These are phyloP conservation scores for Coluber constrictor DNA, from an alignment of 2,797 vertebrate genomes.

Conservation along the genomic window DNA sequence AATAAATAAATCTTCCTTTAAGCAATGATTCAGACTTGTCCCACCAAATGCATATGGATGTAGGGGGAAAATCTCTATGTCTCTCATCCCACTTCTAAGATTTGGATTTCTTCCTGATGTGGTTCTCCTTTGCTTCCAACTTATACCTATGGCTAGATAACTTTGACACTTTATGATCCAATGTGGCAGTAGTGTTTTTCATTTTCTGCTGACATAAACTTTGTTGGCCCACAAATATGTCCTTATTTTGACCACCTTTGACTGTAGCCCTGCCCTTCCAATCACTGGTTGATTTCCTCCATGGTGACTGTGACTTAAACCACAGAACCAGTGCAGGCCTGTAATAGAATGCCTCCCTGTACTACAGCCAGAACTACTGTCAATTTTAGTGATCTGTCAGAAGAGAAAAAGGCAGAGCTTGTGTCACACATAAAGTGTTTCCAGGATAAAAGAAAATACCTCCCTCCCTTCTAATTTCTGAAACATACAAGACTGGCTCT, in stretches of 20 bases:
- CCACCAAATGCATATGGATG: background rate
- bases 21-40: background rate
- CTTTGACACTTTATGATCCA: background rate
- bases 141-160: background rate
- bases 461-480: background rate
- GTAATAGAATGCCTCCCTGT: background rate
- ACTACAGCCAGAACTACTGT: background rate
- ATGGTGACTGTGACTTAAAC: background rate
- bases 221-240: background rate
- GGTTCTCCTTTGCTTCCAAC: background rate
- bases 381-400: background rate
- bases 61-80: background rate
- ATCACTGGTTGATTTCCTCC: background rate
- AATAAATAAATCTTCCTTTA: background rate
- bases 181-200: background rate
- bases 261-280: background rate
- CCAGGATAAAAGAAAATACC: background rate
- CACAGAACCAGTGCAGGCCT: background rate
- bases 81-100: background rate
- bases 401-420: background rate
- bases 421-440: background rate
- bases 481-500: background rate
- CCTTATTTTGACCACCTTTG: background rate
- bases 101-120: background rate
- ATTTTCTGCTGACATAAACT: background rate